Percentiles rank a stretch among this genome's conserved stretches.
These are phyloP conservation scores for Brenthis ino DNA, from an alignment of 2,888 invertebrate species.

Conservation along the genomic window DNA sequence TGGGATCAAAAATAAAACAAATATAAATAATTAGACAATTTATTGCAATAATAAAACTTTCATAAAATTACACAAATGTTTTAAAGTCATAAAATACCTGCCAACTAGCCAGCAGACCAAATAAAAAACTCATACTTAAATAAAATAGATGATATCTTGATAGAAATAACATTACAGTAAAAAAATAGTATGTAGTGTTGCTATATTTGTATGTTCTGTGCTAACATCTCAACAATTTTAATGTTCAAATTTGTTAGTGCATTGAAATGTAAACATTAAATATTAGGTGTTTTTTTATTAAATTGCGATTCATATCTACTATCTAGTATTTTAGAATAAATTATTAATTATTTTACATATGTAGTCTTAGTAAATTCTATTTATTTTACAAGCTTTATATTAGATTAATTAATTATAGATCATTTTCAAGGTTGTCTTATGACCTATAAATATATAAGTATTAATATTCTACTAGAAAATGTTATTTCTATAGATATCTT, in stretches of 20 bases:
- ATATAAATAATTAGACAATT: slow-evolving; percentile 31
- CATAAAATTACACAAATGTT: slow-evolving; percentile 38
- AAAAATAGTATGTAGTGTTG: neutral
- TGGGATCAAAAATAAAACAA: slow-evolving; percentile 22
- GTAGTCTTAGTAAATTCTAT: no score
- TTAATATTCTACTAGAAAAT: slow-evolving; percentile 23
- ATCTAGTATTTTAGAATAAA: no score
- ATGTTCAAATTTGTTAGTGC: no score
- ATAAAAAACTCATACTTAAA: slow-evolving; percentile 28
- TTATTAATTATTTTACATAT: no score
- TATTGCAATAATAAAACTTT: slow-evolving; percentile 40
- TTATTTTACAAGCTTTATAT: neutral
- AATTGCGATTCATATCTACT: no score
- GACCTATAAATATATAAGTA: neutral
- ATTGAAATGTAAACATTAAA: no score
- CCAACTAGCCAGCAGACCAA: slow-evolving; percentile 7
- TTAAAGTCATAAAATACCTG: slow-evolving; percentile 29
- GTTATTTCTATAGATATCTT: slow-evolving; percentile 35
- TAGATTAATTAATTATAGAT: neutral
- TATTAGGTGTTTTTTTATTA: no score
- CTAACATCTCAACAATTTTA: no score
- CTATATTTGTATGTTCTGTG: no score
- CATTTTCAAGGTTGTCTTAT: neutral
- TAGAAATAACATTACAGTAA: slow-evolving; percentile 37
- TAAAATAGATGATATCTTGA: slow-evolving; percentile 29